A percentile compares a stretch with the other conserved stretches of the same genome.
phyloP scores from a whole-genome alignment of 2,888 invertebrate genomes.

The Ichneumoninae sp. region DNA sequence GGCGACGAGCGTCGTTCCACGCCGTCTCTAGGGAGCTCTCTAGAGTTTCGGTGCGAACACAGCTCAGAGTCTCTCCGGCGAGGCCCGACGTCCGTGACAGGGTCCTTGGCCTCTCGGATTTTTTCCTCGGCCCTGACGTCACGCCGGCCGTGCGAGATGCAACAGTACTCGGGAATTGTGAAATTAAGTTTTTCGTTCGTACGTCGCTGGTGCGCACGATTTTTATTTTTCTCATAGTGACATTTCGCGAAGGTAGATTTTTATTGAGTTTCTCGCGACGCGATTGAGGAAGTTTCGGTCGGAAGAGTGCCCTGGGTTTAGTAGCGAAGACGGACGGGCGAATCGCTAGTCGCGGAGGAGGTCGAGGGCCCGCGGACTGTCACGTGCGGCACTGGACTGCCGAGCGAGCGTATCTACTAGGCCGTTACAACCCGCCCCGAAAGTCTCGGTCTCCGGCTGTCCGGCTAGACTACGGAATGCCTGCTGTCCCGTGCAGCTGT shows the following conservation, averaged over 20 bases:
- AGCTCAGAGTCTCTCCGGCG: constrained; percentile 14
- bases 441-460: constrained; percentile 54
- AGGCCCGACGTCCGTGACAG: constrained; percentile 58
- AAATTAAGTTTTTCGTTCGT: constrained; percentile 45
- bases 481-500: constrained; percentile 75
- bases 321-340: background rate
- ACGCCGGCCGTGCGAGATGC: constrained; percentile 40
- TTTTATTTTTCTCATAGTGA: background rate
- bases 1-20: constrained; percentile 30
- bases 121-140: constrained; percentile 57
- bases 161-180: constrained; percentile 31
- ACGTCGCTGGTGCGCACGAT: background rate
- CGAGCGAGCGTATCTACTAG: constrained; percentile 48
- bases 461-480: constrained; percentile 74
- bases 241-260: background rate
- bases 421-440: constrained; percentile 53
- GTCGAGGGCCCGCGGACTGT: constrained; percentile 33
- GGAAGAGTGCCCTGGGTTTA: background rate
- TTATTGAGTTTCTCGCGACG: background rate
- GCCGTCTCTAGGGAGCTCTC: constrained; percentile 19
- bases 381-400: constrained; percentile 48
- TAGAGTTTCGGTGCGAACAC: background rate
- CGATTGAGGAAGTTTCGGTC: background rate
- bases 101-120: constrained; percentile 68
- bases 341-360: background rate